Evolutionary conservation across 37 sponge, comb jelly and placozoan genomes (phyloP).

Genomic region (Sycon ciliatum): DNA sequence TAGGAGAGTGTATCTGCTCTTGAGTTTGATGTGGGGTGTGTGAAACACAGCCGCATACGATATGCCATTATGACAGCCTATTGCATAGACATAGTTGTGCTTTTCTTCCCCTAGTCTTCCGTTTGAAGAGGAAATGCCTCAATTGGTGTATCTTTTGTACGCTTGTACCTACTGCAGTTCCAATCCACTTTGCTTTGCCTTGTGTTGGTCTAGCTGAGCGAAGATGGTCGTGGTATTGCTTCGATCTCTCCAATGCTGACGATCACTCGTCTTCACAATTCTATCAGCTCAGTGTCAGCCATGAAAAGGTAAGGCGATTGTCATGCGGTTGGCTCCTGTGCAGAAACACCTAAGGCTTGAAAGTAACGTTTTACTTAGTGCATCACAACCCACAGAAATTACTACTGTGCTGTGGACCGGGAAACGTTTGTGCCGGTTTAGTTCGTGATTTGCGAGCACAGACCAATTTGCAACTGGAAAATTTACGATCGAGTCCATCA

Average conservation of each 20-base stretch:
- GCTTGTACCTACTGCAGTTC: neutral
- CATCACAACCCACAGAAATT: no score
- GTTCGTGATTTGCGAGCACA: no score
- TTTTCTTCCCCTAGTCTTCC: no score
- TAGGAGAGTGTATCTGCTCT: conserved; percentile 5
- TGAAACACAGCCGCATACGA: no score
- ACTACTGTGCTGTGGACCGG: no score
- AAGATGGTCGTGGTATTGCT: conserved; percentile 52
- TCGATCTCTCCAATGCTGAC: conserved; percentile 72
- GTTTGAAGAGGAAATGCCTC: no score
- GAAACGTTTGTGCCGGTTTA: no score
- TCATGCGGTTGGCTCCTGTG: neutral
- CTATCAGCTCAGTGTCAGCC: conserved; percentile 46
- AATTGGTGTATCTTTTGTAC: no score
- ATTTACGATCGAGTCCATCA: no score
- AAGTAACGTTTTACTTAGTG: neutral
- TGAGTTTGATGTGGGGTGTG: neutral
- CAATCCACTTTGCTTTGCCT: neutral
- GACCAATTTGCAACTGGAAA: no score
- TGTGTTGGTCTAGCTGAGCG: conserved; percentile 29
- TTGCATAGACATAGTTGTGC: no score
- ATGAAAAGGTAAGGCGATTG: conserved; percentile 51
- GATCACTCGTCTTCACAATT: conserved; percentile 82
- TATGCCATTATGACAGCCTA: no score
- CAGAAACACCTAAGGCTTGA: neutral